Percentiles rank a stretch among this genome's conserved stretches.
Evolutionary conservation across 2,888 invertebrate species (phyloP).

Genomic region (Mythimna vitellina): DNA sequence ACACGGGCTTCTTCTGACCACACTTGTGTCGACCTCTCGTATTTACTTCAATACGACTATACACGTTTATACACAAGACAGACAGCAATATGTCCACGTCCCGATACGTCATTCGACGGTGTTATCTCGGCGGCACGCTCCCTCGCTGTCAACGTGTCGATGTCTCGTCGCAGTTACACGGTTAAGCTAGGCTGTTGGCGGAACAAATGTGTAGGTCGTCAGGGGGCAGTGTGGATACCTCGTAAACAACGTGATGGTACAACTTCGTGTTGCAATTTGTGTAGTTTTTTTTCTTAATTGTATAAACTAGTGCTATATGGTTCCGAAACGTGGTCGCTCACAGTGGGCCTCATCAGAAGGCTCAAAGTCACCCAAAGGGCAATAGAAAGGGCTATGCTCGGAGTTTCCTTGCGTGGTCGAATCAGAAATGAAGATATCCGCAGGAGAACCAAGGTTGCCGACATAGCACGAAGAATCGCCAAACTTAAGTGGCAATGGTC

Average conservation of each 20-base stretch:
- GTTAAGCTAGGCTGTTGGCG: too few relatives aligned
- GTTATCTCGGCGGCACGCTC: conserved; percentile 47
- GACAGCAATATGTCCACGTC: conserved; percentile 36
- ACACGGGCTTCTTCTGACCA: not conserved
- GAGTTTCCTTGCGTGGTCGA: too few relatives aligned
- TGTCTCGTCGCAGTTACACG: conserved; percentile 27
- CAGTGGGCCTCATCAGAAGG: too few relatives aligned
- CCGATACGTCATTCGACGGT: conserved; percentile 46
- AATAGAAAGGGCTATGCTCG: too few relatives aligned
- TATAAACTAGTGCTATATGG: too few relatives aligned
- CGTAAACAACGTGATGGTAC: conserved; percentile 5
- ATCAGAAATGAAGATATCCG: too few relatives aligned
- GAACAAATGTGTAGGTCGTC: too few relatives aligned
- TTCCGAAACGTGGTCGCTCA: too few relatives aligned
- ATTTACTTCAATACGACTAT: not conserved
- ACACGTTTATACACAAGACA: conserved; percentile 2
- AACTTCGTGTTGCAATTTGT: not conserved
- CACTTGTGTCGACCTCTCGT: not conserved
- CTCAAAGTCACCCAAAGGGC: too few relatives aligned
- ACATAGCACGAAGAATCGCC: too few relatives aligned
- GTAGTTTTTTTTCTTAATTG: not conserved
- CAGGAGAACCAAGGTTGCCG: too few relatives aligned
- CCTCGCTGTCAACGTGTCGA: conserved; percentile 34
- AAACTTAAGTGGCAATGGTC: too few relatives aligned
- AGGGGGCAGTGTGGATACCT: not conserved